Conservation (phyloP, 2,888 invertebrate species). For the Athetis lepigone region DNA sequence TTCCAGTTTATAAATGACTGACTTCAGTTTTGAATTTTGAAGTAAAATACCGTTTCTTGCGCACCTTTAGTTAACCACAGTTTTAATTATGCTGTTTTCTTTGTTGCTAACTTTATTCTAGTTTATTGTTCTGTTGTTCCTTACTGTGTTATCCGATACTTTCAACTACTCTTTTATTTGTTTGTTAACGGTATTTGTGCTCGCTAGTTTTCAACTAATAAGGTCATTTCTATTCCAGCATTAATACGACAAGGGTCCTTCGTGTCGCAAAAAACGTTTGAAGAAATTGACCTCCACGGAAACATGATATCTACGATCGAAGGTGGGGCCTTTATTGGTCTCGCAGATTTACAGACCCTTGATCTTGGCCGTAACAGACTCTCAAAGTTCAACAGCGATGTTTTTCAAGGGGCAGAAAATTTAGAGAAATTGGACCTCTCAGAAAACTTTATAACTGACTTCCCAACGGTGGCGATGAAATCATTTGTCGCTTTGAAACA, state of each 20-base stretch:
- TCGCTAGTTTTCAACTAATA: conserved; percentile 2
- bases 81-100: conserved; percentile 20
- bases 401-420: conserved; percentile 94
- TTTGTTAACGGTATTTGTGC: neutral
- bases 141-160: neutral
- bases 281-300: conserved; percentile 94
- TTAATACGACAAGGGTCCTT: conserved; percentile 93
- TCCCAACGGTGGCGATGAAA: conserved; percentile 94
- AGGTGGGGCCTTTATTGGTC: conserved; percentile 93
- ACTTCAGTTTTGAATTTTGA: conserved; percentile 17
- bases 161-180: neutral
- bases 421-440: conserved; percentile 95
- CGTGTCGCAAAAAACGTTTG: conserved; percentile 92
- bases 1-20: conserved; percentile 25
- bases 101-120: conserved; percentile 4
- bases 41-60: neutral
- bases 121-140: conserved; percentile 1
- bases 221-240: conserved; percentile 87
- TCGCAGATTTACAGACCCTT: conserved; percentile 92
- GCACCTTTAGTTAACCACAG: conserved; percentile 4
- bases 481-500: conserved; percentile 93
- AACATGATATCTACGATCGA: conserved; percentile 95
- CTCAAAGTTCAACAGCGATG: conserved; percentile 95
- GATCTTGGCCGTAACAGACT: conserved; percentile 95
- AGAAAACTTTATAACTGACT: conserved; percentile 95